Evolutionary conservation across 2,797 vertebrate species (phyloP), one percentile per base, ranked within the genome.

Genomic region (Australoheros facetus): DNA sequence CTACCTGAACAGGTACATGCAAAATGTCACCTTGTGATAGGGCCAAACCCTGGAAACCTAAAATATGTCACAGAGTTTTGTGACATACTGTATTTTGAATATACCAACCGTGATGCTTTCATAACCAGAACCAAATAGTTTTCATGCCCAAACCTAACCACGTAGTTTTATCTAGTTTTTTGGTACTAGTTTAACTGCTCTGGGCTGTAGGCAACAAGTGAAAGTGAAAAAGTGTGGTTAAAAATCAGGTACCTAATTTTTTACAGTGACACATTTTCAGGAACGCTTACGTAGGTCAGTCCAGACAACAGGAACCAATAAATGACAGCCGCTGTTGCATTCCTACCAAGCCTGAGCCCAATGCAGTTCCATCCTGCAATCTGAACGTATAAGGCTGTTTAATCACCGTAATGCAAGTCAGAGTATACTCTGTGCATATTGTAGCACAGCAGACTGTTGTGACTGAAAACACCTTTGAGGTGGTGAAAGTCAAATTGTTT

Each of bases 401-500:
- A 19, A 19, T 56, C 54, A 23, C 57, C n/a, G 39, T 58, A 10
- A 23, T 69, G 39, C n/a, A 51, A 69, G 45, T 21, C 53, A 56
- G 17, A 9, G 16, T 30, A 14, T 11, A 28, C 14, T 58, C 5
- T 19, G 7, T 10, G 21, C 48, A 37, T 37, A 7, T 23, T 14
- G 7, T 39, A 8, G 74, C 21, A 19, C 54, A 19, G 30, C 66
- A 2, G 21, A 74, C 77, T 73, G 74, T 78, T 51, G 17, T 34
- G 78, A 37, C 70, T 48, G 28, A 64, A 80, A 87, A 80, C 66
- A 74, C 56, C 79, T 81, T 21, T 54, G 30, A 83, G 77, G 75
- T 59, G 78, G 19, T 70, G 48, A 75, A 86, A 90, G 86, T 87
- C 87, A 42, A 85, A 91, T 84, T 85, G 48, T 88, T 85, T 85